Conservation (phyloP, 2,113 vertebrate genomes). For the Narcine bancroftii region DNA sequence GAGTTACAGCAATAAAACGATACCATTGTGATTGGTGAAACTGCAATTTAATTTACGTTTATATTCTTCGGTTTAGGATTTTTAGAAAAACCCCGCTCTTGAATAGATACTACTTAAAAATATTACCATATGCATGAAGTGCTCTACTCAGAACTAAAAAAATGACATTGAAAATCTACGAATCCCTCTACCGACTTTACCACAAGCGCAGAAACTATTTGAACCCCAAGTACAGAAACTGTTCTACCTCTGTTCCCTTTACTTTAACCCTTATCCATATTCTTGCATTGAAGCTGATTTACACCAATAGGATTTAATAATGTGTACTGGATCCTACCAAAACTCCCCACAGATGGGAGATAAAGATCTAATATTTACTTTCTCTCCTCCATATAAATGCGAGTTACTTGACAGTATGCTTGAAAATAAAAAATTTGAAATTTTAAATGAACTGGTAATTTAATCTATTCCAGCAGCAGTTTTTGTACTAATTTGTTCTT, state of each 20-base stretch:
- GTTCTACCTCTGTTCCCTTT: background rate
- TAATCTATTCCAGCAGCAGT: background rate
- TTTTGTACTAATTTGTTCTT: background rate
- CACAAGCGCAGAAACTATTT: background rate
- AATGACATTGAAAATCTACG: background rate
- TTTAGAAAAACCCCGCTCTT: background rate
- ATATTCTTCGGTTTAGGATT: background rate
- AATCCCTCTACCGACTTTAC: background rate
- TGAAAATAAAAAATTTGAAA: background rate
- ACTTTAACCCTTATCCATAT: background rate
- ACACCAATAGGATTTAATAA: background rate
- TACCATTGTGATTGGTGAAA: background rate
- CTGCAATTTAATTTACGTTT: constrained; percentile 17
- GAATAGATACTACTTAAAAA: background rate
- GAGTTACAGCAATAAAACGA: background rate
- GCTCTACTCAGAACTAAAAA: background rate
- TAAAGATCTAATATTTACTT: background rate
- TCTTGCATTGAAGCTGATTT: background rate
- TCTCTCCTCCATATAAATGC: background rate
- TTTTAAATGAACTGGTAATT: constrained; percentile 8
- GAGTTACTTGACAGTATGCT: background rate
- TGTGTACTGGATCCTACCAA: background rate
- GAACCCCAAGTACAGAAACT: background rate
- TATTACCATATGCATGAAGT: background rate
- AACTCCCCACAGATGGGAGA: background rate